These are phyloP conservation scores for Acromyrmex charruanus DNA, from an alignment of 1,140 invertebrate species.

Conservation along the genomic window DNA sequence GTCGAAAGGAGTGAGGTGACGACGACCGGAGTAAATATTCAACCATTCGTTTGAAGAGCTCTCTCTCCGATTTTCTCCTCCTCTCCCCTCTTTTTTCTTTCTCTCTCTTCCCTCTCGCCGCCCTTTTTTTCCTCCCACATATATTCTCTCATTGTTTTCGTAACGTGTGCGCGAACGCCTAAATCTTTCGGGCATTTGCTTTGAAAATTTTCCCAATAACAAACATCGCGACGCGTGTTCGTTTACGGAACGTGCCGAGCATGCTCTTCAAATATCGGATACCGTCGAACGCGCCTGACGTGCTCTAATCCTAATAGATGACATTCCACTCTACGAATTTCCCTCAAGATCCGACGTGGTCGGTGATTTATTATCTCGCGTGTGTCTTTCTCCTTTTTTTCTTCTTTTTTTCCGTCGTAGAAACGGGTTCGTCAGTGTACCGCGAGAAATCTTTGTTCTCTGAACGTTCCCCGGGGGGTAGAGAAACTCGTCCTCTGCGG, in stretches of 20 bases:
- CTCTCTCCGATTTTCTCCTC: neutral
- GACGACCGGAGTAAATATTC: constrained; percentile 76
- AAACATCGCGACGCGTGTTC: constrained; percentile 50
- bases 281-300: constrained; percentile 8
- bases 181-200: constrained; percentile 56
- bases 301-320: constrained; percentile 81
- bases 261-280: constrained; percentile 44
- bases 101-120: neutral
- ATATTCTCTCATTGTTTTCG: constrained; percentile 65
- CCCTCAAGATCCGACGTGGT: constrained; percentile 69
- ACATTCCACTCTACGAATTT: constrained; percentile 74
- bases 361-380: constrained; percentile 79
- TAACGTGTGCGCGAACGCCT: constrained; percentile 62
- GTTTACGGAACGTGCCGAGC: constrained; percentile 64
- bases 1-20: constrained; percentile 26
- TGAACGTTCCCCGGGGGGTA: constrained; percentile 68
- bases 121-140: neutral
- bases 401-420: constrained; percentile 60
- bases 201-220: constrained; percentile 59
- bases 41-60: constrained; percentile 61
- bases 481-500: constrained; percentile 52
- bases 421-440: constrained; percentile 66
- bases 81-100: neutral
- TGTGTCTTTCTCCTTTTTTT: constrained; percentile 28
- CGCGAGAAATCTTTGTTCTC: constrained; percentile 68